Base-by-base conservation (phyloP, 2,113 vertebrate species). In the Mastomys coucha region DNA sequence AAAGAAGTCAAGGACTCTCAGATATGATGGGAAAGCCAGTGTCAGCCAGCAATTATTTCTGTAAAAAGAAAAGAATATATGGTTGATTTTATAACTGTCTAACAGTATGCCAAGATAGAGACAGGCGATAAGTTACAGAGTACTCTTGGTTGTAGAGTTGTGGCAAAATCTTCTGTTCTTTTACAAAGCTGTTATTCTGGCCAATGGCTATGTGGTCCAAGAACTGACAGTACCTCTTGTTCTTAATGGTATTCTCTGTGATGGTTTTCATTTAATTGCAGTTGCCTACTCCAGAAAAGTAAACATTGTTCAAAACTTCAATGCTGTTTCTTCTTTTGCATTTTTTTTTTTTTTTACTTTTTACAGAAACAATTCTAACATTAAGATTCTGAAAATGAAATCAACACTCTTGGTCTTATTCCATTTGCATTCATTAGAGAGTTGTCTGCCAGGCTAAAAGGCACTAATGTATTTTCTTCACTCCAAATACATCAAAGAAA, bases 401-500 rank as follows among this genome's bases (percentile, higher is more conserved):
- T 87, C 95, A 98, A 97, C 42, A 78, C 70, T 91, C 60, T 98
- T 95, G 92, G 93, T 60, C 91, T 82, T 97, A 97, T 98, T 94
- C 88, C 80, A 97, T 97, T 98, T 98, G 93, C 67, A 96, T 96
- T 76, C 39, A 85, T 96, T 95, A 92, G 20, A 97, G 97, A 96
- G 69, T 95, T 96, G 6, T 4, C 92, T 93, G 93, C 85, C 85
- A 94, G 97, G 96, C 98, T 98, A 98, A 99, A 98, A 97, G 98
- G 94, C 94, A 97, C 97, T 98, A 98, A 98, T 97, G 97, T 97
- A 97, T 96, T 98, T 95, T 96, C 92, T 91, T 97, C 98, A 96
- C 96, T 98, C 97, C 97, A 97, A 97, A 97, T 7, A 97, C 96
- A 98, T 98, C 97, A 98, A 98, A 98, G 98, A 92, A 97, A 97